Conservation (phyloP, 2,888 invertebrate genomes). For the Agonopterix heracliana region DNA sequence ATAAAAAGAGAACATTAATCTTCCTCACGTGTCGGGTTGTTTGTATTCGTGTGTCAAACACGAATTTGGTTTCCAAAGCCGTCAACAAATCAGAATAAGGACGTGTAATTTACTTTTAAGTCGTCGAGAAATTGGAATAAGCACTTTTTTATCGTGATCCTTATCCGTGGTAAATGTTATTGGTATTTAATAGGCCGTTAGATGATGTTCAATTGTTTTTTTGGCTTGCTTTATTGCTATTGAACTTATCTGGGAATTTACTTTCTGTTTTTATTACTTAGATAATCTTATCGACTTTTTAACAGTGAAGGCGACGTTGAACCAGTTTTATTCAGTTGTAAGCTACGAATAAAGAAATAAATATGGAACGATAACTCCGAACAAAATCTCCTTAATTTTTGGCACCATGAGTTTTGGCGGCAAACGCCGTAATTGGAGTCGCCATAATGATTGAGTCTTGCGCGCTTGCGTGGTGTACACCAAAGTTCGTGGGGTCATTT, state of each 20-base stretch:
- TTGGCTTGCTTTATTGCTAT: conserved; percentile 2
- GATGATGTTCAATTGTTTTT: conserved; percentile 10
- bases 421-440: too few relatives aligned
- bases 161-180: conserved; percentile 21
- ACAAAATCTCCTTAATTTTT: too few relatives aligned
- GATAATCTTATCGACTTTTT: too few relatives aligned
- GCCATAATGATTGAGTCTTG: too few relatives aligned
- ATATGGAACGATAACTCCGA: too few relatives aligned
- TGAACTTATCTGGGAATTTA: neutral
- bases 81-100: conserved; percentile 30
- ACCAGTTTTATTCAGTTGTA: too few relatives aligned
- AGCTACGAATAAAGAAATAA: too few relatives aligned
- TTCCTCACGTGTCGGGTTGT: conserved; percentile 48
- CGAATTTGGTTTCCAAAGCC: conserved; percentile 45
- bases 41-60: conserved; percentile 55
- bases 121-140: neutral
- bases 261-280: neutral
- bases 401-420: too few relatives aligned
- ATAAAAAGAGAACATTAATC: conserved; percentile 45
- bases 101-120: conserved; percentile 8
- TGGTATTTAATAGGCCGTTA: conserved; percentile 22
- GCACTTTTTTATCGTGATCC: conserved; percentile 26
- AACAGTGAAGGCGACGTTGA: too few relatives aligned
- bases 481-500: too few relatives aligned
- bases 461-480: too few relatives aligned